Percentiles rank a stretch among this genome's conserved stretches.
phyloP scores from a whole-genome alignment of 2,888 invertebrate species.

The Drosophila mimica region DNA sequence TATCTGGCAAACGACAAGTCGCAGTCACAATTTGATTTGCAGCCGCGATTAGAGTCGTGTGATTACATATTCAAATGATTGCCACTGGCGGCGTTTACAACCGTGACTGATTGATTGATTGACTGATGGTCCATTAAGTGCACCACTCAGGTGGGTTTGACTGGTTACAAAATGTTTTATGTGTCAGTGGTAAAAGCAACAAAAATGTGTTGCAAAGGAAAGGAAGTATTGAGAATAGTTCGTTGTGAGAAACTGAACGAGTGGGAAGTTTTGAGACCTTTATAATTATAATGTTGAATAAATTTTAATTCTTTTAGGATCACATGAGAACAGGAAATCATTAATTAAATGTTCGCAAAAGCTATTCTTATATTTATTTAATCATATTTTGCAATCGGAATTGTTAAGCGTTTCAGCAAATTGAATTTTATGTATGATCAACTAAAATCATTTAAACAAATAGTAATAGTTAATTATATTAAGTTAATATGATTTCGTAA shows the following conservation, averaged over 20 bases:
- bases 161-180: slow-evolving; percentile 25
- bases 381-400: not conserved
- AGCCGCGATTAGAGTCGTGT: slow-evolving; percentile 62
- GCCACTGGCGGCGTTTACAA: slow-evolving; percentile 62
- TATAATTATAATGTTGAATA: not conserved
- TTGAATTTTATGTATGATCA: not conserved
- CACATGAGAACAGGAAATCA: not conserved
- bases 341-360: not conserved
- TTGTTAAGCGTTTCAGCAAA: not conserved
- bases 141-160: slow-evolving; percentile 27
- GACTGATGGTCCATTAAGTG: slow-evolving; percentile 57
- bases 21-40: slow-evolving; percentile 70
- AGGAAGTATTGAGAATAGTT: slow-evolving; percentile 12
- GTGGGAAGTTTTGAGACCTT: not conserved
- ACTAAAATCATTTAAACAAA: not conserved
- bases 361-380: not conserved
- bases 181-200: slow-evolving; percentile 11
- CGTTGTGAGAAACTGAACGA: slow-evolving; percentile 14
- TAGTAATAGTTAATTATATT: not conserved
- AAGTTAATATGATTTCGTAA: not conserved
- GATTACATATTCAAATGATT: slow-evolving; percentile 74
- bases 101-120: slow-evolving; percentile 54
- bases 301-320: not conserved
- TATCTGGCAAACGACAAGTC: slow-evolving; percentile 46
- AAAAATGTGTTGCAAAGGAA: not conserved